phyloP scores from a whole-genome alignment of 1,140 invertebrate genomes.

The Drosophila asahinai region DNA sequence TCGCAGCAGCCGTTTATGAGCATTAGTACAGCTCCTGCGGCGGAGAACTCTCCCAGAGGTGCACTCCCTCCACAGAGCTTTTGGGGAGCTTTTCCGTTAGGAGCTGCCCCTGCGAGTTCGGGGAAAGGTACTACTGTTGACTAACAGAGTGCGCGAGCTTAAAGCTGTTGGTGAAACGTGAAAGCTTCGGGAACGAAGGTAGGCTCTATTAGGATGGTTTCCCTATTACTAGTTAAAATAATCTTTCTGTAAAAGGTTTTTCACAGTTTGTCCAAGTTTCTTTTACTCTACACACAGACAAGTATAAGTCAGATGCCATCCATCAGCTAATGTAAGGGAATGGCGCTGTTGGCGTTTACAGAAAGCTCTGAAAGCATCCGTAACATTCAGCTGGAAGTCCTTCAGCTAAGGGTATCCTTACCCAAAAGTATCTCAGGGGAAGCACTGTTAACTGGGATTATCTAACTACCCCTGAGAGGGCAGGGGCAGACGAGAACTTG shows the following conservation, averaged over 20 bases:
- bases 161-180: constrained; percentile 35
- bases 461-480: constrained; percentile 61
- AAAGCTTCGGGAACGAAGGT: constrained; percentile 21
- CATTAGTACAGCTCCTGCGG: constrained; percentile 9
- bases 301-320: background rate
- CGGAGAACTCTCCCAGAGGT: constrained; percentile 18
- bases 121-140: constrained; percentile 1
- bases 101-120: constrained; percentile 18
- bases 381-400: background rate
- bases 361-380: constrained; percentile 5
- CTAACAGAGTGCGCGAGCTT: constrained; percentile 26
- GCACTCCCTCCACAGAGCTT: constrained; percentile 17
- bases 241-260: too few species aligned
- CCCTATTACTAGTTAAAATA: too few species aligned
- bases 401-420: background rate
- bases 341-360: background rate
- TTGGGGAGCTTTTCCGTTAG: constrained; percentile 10
- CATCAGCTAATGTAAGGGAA: too few species aligned
- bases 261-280: background rate
- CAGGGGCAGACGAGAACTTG: constrained; percentile 52
- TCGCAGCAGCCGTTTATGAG: constrained; percentile 63
- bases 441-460: constrained; percentile 47
- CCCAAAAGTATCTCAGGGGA: constrained; percentile 27
- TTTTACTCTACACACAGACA: background rate
- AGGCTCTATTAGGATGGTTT: background rate